Base-by-base conservation (phyloP, 2,888 invertebrate genomes). In the Endomychus coccineus region DNA sequence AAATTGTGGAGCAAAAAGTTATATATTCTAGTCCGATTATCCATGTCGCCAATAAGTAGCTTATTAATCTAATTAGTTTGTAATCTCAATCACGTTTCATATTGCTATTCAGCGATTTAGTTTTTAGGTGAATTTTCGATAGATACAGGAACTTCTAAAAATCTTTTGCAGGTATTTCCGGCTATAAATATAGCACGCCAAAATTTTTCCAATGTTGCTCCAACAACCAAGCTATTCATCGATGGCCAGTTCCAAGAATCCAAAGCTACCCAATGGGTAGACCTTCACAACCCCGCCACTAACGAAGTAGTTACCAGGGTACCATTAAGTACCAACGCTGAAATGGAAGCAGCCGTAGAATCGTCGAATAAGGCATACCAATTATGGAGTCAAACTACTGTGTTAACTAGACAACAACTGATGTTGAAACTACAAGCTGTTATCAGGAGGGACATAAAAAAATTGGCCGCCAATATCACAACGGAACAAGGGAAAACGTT, bases 401-500 rank as follows among this genome's bases (percentile, higher is more conserved):
- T 97, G 19, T 71, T 98, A 47, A 84, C 89, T 5, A 51, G 98
- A 24, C 96, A 97, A 62, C 92, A 92, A 65, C 38, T 67, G 12
- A 67, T 68, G 66, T 62, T 61, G 49, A 78, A 80, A 64, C 73
- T 81, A 48, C 92, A 92, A 57, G 80, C 84, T 16, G 73, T 92
- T 17, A 80, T 96, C 53, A 80, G 87, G 59, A 77, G 83, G 31
- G 91, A 96, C 61, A 82, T 91, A 74, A 80, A 84, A 68, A 82
- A 84, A 60, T 65, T 98, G 48, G 95, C 97, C 0, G 81, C 82
- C 45, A 90, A 82, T 63, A 88, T 99, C 43, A 97, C 97, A 2
- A 69, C 75, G 50, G 98, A 99, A 62, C 97, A 98, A 68, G 98
- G 98, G 36, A 98, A 98, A 66, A 98, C 98, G 0, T 70, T 91